Conservation (phyloP, 2,888 invertebrate species). For the Calliopum simillimum region DNA sequence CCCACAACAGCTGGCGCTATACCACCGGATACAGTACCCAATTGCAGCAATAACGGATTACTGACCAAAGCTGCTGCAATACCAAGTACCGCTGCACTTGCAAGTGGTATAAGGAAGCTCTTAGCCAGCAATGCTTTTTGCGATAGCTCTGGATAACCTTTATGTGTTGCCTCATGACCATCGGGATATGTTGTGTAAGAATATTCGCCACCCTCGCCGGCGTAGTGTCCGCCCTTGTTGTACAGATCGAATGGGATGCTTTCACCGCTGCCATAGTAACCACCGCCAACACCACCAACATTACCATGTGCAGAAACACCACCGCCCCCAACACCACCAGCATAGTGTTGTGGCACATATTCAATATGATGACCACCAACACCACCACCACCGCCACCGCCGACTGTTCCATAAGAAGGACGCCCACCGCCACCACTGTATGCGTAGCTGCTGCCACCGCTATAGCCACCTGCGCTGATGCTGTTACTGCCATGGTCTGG, state of each 20-base stretch:
- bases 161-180: constrained; percentile 54
- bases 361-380: constrained; percentile 41
- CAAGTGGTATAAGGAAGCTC: constrained; percentile 77
- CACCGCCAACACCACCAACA: constrained; percentile 53
- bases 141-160: constrained; percentile 55
- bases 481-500: background rate
- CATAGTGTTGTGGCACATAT: constrained; percentile 30
- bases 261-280: constrained; percentile 32
- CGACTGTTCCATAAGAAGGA: background rate
- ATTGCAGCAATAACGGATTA: constrained; percentile 82
- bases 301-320: constrained; percentile 38
- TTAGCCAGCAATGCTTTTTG: constrained; percentile 67
- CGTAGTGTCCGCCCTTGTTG: constrained; percentile 47
- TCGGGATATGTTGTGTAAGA: constrained; percentile 51
- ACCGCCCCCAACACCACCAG: constrained; percentile 2
- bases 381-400: constrained; percentile 43
- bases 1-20: constrained; percentile 51
- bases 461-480: background rate
- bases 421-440: background rate
- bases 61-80: constrained; percentile 83
- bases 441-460: background rate
- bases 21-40: constrained; percentile 79
- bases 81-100: constrained; percentile 83
- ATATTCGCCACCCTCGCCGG: constrained; percentile 59
- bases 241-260: constrained; percentile 59